Percentiles rank a stretch among this genome's conserved stretches.
These are phyloP conservation scores for Gymnorhina tibicen DNA, from an alignment of 2,113 vertebrate species.

Conservation along the genomic window DNA sequence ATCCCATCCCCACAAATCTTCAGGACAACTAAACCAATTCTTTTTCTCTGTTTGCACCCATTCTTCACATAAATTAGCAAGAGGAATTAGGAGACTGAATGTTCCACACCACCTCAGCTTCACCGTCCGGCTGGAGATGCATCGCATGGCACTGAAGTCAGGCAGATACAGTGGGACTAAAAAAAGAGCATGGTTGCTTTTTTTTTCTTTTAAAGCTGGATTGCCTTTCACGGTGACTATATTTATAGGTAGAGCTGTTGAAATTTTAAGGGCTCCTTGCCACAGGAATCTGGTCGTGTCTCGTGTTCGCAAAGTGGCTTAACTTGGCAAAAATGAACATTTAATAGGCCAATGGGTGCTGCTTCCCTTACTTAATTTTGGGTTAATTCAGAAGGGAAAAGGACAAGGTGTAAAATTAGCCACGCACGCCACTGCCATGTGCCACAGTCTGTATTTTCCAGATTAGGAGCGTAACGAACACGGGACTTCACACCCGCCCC, in stretches of 20 bases:
- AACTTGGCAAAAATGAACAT: neutral
- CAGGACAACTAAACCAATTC: accelerated
- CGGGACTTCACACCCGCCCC: neutral
- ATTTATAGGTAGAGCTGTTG: slow-evolving; percentile 62
- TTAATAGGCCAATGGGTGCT: neutral
- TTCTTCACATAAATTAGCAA: neutral
- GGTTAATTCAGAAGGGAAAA: neutral
- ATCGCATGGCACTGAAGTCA: neutral
- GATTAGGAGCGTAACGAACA: neutral
- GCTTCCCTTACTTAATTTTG: neutral
- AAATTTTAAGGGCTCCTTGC: slow-evolving; percentile 57
- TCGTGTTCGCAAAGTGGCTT: neutral
- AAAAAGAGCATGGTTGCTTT: neutral
- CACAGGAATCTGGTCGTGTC: neutral
- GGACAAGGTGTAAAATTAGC: neutral
- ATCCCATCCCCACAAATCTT: neutral
- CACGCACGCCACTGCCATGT: accelerated
- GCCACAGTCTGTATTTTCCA: neutral
- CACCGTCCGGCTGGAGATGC: accelerated
- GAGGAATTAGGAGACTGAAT: neutral
- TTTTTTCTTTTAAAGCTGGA: neutral
- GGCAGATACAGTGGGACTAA: slow-evolving; percentile 31
- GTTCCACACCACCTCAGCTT: neutral
- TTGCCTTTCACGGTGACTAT: slow-evolving; percentile 19
- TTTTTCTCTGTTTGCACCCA: neutral